Percentiles rank a stretch among this genome's conserved stretches.
Conservation (phyloP, 2,888 invertebrate genomes). For the Bruchidius siliquastri region DNA sequence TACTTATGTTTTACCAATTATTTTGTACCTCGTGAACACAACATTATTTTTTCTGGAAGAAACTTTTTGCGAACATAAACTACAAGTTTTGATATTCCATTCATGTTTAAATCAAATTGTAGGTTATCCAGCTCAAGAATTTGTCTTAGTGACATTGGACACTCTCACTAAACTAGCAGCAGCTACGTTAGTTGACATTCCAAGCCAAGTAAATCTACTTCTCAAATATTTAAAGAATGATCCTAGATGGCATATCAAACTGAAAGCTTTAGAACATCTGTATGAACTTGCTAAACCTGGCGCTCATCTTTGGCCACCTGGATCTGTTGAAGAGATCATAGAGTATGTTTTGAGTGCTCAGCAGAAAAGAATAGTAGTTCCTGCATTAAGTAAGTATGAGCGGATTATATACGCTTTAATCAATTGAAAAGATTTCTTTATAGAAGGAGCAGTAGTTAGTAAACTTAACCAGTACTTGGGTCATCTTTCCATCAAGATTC, state of each 20-base stretch:
- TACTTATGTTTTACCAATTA: too few relatives aligned
- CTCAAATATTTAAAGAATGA: slow-evolving; percentile 65
- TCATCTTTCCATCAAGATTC: too few relatives aligned
- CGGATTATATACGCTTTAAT: too few relatives aligned
- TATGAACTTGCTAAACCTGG: slow-evolving; percentile 66
- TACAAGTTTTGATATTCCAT: background rate
- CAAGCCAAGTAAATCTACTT: slow-evolving; percentile 71
- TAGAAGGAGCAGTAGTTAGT: too few relatives aligned
- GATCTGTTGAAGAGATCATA: slow-evolving; percentile 43
- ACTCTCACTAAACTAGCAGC: slow-evolving; percentile 85
- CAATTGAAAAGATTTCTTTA: too few relatives aligned
- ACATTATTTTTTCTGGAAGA: too few relatives aligned
- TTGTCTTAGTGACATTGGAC: slow-evolving; percentile 76
- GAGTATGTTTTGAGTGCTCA: slow-evolving; percentile 40
- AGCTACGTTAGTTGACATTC: slow-evolving; percentile 85
- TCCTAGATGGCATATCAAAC: slow-evolving; percentile 65
- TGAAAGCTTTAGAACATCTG: slow-evolving; percentile 62
- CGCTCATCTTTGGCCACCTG: slow-evolving; percentile 74
- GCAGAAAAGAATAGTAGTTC: slow-evolving; percentile 36
- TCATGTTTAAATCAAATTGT: slow-evolving; percentile 1
- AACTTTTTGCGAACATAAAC: too few relatives aligned
- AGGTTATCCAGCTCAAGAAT: slow-evolving; percentile 72
- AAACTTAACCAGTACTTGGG: too few relatives aligned
- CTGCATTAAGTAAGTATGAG: slow-evolving; percentile 33
- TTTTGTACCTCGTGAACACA: too few relatives aligned